Evolutionary conservation across 2,888 invertebrate species (phyloP), one percentile per base, ranked within the genome.

Genomic region (Arctia plantaginis): DNA sequence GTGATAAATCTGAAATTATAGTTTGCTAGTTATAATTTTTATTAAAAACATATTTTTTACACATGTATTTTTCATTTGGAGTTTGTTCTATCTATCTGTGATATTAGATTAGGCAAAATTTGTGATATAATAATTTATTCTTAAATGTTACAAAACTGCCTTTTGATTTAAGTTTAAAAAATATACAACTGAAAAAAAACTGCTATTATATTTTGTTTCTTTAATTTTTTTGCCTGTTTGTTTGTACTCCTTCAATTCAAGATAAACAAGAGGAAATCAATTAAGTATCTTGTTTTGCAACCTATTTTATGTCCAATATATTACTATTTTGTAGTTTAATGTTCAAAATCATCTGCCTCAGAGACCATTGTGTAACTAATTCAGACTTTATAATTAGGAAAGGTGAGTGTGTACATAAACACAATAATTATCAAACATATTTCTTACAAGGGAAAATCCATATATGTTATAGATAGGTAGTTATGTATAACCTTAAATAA

Each of bases 1-100:
- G 80, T 85, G 80, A 82, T 81, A 81, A 77, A 79, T 85, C 80
- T 79, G 77, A 81, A 85, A 76, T 80, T 79, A 75, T 76, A 69
- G 41, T 72, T 72, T 72, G 62, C 65, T 77, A 76, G 69, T 76
- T 65, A 66, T 66, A 66, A 66, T 72, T 62, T 71, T 55, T 75
- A 83, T 81, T 82, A 84, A 84, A 83, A 64, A 33, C n/a, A 66
- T 71, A 74, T 76, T 76, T 78, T 76, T 51, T 73, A 75, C 30
- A 82, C 47, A 41, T 77, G 72, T 69, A 73, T 77, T 79, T 79
- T 79, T 76, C 69, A 71, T 70, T 70, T 70, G 39, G 59, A 30
- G 62, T 70, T 70, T 62, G 41, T 62, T 72, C 66, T 76, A 67
- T 78, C 33, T 69, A 47, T 76, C 77, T 82, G 80, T 80, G 80